phyloP scores from a whole-genome alignment of 2,797 vertebrate genomes.

The Betta splendens region DNA sequence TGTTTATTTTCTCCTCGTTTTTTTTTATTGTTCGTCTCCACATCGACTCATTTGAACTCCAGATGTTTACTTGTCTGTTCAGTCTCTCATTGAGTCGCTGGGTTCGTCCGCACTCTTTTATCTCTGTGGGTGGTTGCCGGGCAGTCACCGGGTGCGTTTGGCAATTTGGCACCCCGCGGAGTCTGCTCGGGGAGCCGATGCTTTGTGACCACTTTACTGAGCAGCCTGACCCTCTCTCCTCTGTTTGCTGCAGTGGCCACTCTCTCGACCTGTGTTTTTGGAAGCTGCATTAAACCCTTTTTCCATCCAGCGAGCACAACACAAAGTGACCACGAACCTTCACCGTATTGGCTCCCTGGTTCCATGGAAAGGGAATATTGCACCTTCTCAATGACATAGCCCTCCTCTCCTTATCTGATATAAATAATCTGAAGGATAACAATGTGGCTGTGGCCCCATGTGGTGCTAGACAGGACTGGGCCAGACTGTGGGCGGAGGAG shows the following conservation, averaged over 20 bases:
- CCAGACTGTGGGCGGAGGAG: constrained; percentile 47
- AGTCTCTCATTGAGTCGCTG: constrained; percentile 72
- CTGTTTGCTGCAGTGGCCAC: constrained; percentile 75
- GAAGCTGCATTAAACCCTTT: constrained; percentile 78
- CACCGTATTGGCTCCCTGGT: constrained; percentile 49
- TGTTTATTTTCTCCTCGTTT: constrained; percentile 59
- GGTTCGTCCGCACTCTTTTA: constrained; percentile 62
- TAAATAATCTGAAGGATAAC: constrained; percentile 43
- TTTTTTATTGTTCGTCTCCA: constrained; percentile 72
- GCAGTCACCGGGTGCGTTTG: constrained; percentile 55
- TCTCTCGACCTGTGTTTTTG: constrained; percentile 70
- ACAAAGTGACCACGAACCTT: constrained; percentile 40
- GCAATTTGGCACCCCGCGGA: constrained; percentile 31
- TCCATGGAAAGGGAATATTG: constrained; percentile 74
- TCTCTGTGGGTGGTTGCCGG: constrained; percentile 65
- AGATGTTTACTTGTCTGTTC: constrained; percentile 66
- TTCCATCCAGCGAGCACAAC: constrained; percentile 57
- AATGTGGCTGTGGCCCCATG: constrained; percentile 35
- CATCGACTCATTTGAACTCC: constrained; percentile 75
- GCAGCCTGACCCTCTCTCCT: constrained; percentile 57
- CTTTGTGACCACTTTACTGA: constrained; percentile 67
- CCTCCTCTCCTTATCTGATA: constrained; percentile 62
- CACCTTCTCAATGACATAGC: constrained; percentile 71
- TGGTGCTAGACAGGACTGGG: constrained; percentile 60
- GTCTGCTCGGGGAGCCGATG: constrained; percentile 44